phyloP scores from a whole-genome alignment of 2,888 invertebrate genomes.

The Heliconius cydno region DNA sequence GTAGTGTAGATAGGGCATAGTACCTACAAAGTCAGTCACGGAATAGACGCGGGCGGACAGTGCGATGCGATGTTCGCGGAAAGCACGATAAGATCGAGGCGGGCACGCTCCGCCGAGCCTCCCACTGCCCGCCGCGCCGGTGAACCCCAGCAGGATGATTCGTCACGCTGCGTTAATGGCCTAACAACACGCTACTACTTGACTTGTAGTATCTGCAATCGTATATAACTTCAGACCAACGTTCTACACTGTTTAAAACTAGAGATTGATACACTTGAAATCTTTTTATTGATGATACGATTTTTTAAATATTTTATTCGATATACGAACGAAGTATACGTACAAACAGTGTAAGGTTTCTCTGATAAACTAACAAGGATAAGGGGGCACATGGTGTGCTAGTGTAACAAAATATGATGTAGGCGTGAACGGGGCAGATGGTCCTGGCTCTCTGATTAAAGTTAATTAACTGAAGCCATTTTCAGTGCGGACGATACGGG shows the following conservation, averaged over 20 bases:
- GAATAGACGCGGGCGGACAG: slow-evolving; percentile 75
- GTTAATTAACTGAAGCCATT: slow-evolving; percentile 84
- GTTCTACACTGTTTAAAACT: not conserved
- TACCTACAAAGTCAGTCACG: slow-evolving; percentile 64
- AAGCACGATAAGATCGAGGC: slow-evolving; percentile 81
- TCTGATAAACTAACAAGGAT: slow-evolving; percentile 52
- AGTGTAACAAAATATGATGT: slow-evolving; percentile 72
- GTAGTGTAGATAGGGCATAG: slow-evolving; percentile 61
- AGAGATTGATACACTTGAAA: not conserved
- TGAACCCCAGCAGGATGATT: slow-evolving; percentile 66
- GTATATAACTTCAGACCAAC: slow-evolving; percentile 49
- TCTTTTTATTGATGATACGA: too few species aligned
- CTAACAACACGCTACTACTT: slow-evolving; percentile 76
- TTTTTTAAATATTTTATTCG: too few species aligned
- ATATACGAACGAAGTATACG: not conserved
- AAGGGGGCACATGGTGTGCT: slow-evolving; percentile 52
- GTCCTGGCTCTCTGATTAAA: slow-evolving; percentile 80
- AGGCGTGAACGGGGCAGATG: slow-evolving; percentile 79
- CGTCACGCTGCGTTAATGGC: slow-evolving; percentile 83
- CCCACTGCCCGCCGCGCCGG: slow-evolving; percentile 46
- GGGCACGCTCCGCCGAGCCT: slow-evolving; percentile 58
- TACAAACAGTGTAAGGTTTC: slow-evolving; percentile 51
- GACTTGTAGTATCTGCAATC: slow-evolving; percentile 71
- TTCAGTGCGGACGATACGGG: slow-evolving; percentile 59
- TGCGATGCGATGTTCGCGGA: slow-evolving; percentile 79